Evolutionary conservation across 2,797 vertebrate species (phyloP).

Genomic region (Trachops cirrhosus): DNA sequence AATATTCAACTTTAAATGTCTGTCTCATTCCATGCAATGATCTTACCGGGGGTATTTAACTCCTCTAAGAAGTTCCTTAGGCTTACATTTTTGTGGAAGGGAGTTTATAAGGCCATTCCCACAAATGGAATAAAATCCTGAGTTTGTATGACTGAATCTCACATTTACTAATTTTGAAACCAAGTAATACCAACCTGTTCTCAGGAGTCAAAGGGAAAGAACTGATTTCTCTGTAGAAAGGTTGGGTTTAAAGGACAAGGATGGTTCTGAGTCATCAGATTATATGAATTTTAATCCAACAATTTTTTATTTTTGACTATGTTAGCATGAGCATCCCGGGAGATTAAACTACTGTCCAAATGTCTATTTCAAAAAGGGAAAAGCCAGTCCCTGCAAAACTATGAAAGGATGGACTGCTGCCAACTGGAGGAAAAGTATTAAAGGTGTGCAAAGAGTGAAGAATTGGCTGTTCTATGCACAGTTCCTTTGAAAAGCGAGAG

Average conservation of each 20-base stretch:
- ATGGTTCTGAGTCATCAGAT: neutral
- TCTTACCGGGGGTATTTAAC: neutral
- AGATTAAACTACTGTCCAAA: neutral
- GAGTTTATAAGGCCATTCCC: neutral
- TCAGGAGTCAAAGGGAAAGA: conserved; percentile 34
- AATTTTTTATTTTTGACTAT: conserved; percentile 14
- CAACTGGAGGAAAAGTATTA: conserved; percentile 25
- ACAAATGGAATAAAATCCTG: conserved; percentile 32
- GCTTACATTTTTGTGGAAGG: neutral
- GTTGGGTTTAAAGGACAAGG: neutral
- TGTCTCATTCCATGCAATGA: neutral
- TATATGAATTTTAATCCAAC: neutral
- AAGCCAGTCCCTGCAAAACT: neutral
- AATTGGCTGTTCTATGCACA: neutral
- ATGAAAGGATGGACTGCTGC: neutral
- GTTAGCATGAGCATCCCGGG: neutral
- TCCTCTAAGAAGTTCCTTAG: neutral
- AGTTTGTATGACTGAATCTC: conserved; percentile 5
- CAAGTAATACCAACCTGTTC: neutral
- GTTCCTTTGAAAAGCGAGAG: conserved; percentile 21
- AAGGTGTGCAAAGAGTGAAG: neutral
- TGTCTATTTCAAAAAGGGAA: neutral
- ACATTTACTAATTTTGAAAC: conserved; percentile 43
- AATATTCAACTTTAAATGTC: neutral
- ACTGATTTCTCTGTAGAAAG: neutral